These are phyloP conservation scores for Gryon sp. DNA, from an alignment of 1,140 invertebrate species.

Conservation along the genomic window DNA sequence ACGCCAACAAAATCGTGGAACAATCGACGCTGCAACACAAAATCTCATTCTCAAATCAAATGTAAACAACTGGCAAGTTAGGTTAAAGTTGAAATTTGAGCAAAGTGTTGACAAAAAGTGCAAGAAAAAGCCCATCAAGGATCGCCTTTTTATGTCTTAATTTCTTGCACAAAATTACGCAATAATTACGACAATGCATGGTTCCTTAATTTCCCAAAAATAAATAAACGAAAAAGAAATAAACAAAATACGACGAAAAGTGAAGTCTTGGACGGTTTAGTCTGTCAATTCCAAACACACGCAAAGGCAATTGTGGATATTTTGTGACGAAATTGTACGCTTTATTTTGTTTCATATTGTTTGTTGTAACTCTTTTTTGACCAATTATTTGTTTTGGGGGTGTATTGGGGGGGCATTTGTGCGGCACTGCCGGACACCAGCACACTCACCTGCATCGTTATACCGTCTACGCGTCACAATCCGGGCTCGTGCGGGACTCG, in stretches of 20 bases:
- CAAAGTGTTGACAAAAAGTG: background rate
- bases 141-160: too few species aligned
- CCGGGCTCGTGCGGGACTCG: constrained; percentile 1
- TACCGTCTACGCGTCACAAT: constrained; percentile 75
- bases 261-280: too few species aligned
- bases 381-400: background rate
- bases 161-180: too few species aligned
- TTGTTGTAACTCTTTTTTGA: too few species aligned
- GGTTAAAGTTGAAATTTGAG: constrained; percentile 48
- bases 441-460: constrained; percentile 79
- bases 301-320: too few species aligned
- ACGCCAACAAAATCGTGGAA: constrained; percentile 78
- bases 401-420: background rate
- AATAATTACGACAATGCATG: too few species aligned
- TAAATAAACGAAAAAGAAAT: too few species aligned
- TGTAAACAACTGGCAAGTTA: constrained; percentile 83
- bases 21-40: constrained; percentile 81
- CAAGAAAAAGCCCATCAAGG: constrained; percentile 2
- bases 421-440: background rate
- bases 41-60: constrained; percentile 78
- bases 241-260: too few species aligned
- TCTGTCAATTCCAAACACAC: too few species aligned
- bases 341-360: too few species aligned
- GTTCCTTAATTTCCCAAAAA: too few species aligned
- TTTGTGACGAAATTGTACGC: too few species aligned